Percentiles rank a stretch among this genome's conserved stretches.
Conservation (phyloP, 2,888 invertebrate species). For the Deroplatys truncata region DNA sequence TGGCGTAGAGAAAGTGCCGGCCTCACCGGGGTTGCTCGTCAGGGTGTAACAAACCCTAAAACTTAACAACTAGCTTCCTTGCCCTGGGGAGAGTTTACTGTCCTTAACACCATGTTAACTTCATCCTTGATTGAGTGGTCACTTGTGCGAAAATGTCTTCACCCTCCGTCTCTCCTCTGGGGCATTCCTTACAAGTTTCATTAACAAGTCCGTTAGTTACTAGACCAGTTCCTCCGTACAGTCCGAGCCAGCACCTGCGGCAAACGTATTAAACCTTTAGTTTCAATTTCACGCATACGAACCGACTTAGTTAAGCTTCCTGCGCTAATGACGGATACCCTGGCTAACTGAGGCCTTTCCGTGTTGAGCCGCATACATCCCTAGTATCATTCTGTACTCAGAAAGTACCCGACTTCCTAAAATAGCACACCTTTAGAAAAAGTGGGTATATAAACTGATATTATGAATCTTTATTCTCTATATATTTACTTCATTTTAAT, state of each 20-base stretch:
- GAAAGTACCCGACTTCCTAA: too few relatives aligned
- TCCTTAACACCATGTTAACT: neutral
- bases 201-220: neutral
- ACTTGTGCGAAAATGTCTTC: constrained; percentile 5
- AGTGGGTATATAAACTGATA: too few relatives aligned
- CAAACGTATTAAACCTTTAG: neutral
- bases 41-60: neutral
- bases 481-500: too few relatives aligned
- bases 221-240: neutral
- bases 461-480: too few relatives aligned
- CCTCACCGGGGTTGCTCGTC: neutral
- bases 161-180: neutral
- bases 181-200: constrained; percentile 8
- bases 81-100: neutral
- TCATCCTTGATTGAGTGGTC: constrained; percentile 17
- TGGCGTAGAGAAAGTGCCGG: neutral
- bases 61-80: neutral
- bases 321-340: neutral
- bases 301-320: neutral
- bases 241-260: neutral
- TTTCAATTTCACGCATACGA: neutral
- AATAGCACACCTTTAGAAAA: too few relatives aligned
- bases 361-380: too few relatives aligned
- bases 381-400: too few relatives aligned
- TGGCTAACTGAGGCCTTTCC: too few relatives aligned